Conservation (phyloP, 2,888 invertebrate genomes). For the Hypena proboscidalis region DNA sequence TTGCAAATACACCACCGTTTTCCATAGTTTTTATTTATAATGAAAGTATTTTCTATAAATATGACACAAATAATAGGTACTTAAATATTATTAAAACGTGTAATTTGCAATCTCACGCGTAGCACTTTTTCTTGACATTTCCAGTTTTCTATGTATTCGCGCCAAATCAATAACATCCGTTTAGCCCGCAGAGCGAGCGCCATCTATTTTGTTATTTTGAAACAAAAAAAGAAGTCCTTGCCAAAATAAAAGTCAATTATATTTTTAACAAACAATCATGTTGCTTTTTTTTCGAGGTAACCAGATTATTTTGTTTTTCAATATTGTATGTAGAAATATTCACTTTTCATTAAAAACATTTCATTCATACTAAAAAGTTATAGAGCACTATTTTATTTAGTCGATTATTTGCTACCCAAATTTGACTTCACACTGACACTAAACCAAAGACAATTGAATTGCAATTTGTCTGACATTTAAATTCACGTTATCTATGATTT, state of each 20-base stretch:
- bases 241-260: background rate
- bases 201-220: conserved; percentile 29
- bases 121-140: background rate
- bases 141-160: conserved; percentile 17
- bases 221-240: background rate
- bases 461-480: conserved; percentile 29
- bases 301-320: too few species aligned
- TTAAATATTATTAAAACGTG: background rate
- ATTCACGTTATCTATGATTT: conserved; percentile 22
- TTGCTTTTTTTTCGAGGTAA: too few species aligned
- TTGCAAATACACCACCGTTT: conserved; percentile 61
- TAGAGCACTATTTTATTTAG: conserved; percentile 1
- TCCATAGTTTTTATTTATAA: conserved; percentile 49
- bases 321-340: too few species aligned
- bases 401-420: conserved; percentile 14
- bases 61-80: background rate
- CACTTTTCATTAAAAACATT: too few species aligned
- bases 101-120: background rate
- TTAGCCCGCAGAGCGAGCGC: conserved; percentile 22
- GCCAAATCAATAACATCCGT: conserved; percentile 46
- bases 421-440: conserved; percentile 26
- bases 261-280: too few species aligned
- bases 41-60: background rate
- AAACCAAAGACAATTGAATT: background rate
- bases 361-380: too few species aligned